Evolutionary conservation across 2,113 vertebrate genomes (phyloP), one percentile per base, ranked within the genome.

Genomic region (Gorsachius goisagi): DNA sequence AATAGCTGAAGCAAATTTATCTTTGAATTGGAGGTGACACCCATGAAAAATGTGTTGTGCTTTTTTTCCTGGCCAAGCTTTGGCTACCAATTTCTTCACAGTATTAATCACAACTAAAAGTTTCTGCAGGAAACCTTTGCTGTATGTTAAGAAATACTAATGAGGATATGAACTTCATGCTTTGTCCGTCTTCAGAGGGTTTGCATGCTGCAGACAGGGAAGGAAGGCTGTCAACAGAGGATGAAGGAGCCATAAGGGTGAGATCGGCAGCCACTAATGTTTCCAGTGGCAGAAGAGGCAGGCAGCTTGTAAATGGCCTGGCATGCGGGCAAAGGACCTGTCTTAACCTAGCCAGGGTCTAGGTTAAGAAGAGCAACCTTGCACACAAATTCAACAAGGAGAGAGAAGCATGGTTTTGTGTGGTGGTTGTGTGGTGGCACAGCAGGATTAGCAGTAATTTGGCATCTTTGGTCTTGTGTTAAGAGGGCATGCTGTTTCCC

Each of bases 301-400:
- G 49, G 59, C 30, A 75, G 20, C 26, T 68, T 73, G 60, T 83
- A 89, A 95, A 81, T 75, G 55, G 68, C 37, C 30, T 79, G 82
- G 47, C 26, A 23, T 6, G 8, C 17, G 5, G 59, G 23, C 28
- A 64, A 35, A 96, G 35, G 56, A 82, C 15, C 6, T 30, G 49
- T 59, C 72, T 63, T 41, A 41, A 41, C 59, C 78, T 86, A 71
- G 39, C 63, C 17, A 5, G 71, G 37, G 89, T 88, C 32, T 81
- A 24, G 12, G 21, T 55, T 53, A 64, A 83, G 49, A 53, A 52
- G 18, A 59, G 39, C 33, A 93, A 15, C 9, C 27, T 56, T 55
- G 11, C 1, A 0, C 47, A 23, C 37, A 66, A 81, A 56, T 71
- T 50, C 52, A 44, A 1, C 0, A 0, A 4, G 45, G 27, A 59